Conservation (phyloP, 2,113 vertebrate genomes). For the Corydoras maculifer region DNA sequence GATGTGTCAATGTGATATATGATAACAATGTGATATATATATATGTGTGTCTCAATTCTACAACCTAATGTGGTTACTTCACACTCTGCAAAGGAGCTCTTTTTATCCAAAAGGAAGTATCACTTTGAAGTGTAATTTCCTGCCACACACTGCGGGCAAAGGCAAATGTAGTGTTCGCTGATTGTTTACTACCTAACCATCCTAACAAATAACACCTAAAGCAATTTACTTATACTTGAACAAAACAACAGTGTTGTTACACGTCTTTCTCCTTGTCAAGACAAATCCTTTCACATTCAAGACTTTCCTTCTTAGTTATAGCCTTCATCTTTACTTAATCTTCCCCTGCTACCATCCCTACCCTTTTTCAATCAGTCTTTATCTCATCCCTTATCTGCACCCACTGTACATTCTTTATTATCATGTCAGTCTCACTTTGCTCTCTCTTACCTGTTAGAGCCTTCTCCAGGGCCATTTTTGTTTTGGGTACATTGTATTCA, state of each 20-base stretch:
- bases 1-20: no score
- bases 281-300: background rate
- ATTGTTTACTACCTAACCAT: background rate
- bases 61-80: no score
- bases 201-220: background rate
- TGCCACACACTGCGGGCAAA: background rate
- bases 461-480: no score
- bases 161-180: background rate
- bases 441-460: background rate
- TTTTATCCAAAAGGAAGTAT: background rate
- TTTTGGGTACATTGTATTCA: no score
- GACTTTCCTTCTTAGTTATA: background rate
- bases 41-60: no score
- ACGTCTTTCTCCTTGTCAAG: background rate
- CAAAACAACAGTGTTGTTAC: background rate
- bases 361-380: background rate
- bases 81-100: background rate
- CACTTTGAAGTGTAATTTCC: conserved; percentile 2
- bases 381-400: background rate
- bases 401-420: background rate
- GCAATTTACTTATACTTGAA: background rate
- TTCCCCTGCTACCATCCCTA: background rate
- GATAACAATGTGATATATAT: no score
- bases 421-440: background rate
- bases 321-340: conserved; percentile 2